Percentiles rank a stretch among this genome's conserved stretches.
Conservation (phyloP, 1,140 invertebrate species). For the Drosophila teissieri region DNA sequence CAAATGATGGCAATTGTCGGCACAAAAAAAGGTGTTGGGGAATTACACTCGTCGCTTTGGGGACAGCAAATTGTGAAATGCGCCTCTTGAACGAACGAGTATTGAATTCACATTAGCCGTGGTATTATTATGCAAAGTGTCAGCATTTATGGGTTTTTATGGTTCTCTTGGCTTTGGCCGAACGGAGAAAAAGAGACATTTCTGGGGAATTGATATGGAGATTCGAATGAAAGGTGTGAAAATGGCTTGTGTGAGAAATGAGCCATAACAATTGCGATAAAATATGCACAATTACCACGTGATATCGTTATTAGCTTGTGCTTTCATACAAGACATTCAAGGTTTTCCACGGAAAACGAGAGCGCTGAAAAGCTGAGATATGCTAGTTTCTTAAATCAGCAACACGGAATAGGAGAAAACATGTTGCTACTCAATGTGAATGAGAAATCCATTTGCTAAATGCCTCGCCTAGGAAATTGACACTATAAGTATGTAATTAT, state of each 20-base stretch:
- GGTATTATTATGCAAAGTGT: conserved; percentile 45
- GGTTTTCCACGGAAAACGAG: neutral
- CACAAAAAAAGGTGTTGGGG: conserved; percentile 33
- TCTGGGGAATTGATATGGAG: conserved; percentile 28
- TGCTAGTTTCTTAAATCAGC: no score
- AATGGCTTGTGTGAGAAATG: conserved; percentile 27
- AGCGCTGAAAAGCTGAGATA: neutral
- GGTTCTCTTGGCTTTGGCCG: neutral
- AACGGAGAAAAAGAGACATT: neutral
- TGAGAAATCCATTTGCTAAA: neutral
- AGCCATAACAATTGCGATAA: conserved; percentile 15
- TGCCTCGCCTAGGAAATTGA: neutral
- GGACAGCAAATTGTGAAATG: conserved; percentile 39
- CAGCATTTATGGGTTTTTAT: conserved; percentile 21
- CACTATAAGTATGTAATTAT: conserved; percentile 13
- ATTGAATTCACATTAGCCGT: conserved; percentile 29
- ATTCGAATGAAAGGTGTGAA: conserved; percentile 29
- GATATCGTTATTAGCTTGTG: conserved; percentile 16
- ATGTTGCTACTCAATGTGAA: no score
- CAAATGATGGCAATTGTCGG: conserved; percentile 70
- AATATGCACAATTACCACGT: conserved; percentile 24
- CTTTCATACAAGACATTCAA: neutral
- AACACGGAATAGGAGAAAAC: no score
- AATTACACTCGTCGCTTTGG: conserved; percentile 22
- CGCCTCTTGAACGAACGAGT: conserved; percentile 12